Percentiles rank a stretch among this genome's conserved stretches.
Evolutionary conservation across 2,797 vertebrate species (phyloP).

Genomic region (Tinamus major): DNA sequence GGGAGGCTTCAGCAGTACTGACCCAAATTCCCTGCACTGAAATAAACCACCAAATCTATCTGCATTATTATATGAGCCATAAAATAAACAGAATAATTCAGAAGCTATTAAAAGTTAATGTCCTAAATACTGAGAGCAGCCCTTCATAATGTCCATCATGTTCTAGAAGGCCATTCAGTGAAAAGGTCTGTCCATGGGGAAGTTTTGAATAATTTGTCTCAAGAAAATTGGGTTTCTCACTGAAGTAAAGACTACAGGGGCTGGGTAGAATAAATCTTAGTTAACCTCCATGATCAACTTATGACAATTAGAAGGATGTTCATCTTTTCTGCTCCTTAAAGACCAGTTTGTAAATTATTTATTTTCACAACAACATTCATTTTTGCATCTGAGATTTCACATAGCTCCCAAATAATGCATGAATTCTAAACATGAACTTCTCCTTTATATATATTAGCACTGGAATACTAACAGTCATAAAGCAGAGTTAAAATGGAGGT

Average conservation of each 20-base stretch:
- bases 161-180: conserved; percentile 27
- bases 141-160: conserved; percentile 14
- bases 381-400: conserved; percentile 1
- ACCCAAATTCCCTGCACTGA: conserved; percentile 43
- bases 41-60: conserved; percentile 16
- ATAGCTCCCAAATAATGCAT: not conserved
- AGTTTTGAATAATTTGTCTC: not conserved
- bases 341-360: not conserved
- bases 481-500: not conserved
- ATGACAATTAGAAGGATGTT: not conserved
- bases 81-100: conserved; percentile 74
- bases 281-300: not conserved
- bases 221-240: conserved; percentile 19
- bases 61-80: conserved; percentile 27
- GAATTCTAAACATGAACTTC: not conserved
- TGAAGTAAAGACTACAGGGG: not conserved
- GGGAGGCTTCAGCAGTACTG: conserved; percentile 5
- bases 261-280: not conserved
- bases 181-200: not conserved
- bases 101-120: conserved; percentile 63
- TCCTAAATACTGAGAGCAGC: conserved; percentile 39
- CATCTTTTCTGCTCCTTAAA: not conserved
- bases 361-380: not conserved
- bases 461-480: not conserved
- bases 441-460: not conserved